These are phyloP conservation scores for Psephotus haematonotus DNA, from an alignment of 2,113 vertebrate species.

Conservation along the genomic window DNA sequence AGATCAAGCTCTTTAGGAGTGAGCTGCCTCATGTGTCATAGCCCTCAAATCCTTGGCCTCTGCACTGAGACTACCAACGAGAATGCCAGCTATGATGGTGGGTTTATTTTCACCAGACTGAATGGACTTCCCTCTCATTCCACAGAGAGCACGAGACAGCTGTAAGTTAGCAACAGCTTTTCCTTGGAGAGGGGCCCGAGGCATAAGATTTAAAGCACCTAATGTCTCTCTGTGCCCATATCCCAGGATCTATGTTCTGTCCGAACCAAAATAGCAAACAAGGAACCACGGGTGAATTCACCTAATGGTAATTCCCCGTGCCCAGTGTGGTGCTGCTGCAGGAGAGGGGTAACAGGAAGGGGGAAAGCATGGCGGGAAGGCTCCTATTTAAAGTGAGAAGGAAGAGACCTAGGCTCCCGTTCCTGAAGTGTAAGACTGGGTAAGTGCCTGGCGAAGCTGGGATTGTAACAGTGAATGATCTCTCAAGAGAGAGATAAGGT, in stretches of 20 bases:
- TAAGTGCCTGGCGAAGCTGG: not conserved
- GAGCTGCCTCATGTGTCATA: conserved; percentile 66
- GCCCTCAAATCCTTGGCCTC: conserved; percentile 68
- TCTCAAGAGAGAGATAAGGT: not conserved
- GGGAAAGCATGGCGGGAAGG: rapidly evolving
- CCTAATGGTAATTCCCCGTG: not conserved
- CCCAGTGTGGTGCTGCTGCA: not conserved
- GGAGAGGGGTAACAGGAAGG: not conserved
- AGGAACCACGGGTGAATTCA: not conserved
- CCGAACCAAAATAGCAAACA: not conserved
- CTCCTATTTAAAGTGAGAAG: not conserved
- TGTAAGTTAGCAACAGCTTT: conserved; percentile 66
- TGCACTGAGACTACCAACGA: conserved; percentile 56
- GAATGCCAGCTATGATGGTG: conserved; percentile 66
- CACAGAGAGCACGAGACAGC: conserved; percentile 69
- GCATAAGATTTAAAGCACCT: conserved; percentile 61
- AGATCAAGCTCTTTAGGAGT: conserved; percentile 60
- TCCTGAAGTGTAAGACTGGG: not conserved
- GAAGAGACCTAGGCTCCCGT: not conserved
- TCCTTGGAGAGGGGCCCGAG: conserved; percentile 63
- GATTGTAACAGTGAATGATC: not conserved
- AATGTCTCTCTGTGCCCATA: conserved; percentile 9
- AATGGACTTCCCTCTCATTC: conserved; percentile 70
- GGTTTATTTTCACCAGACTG: conserved; percentile 71
- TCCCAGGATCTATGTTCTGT: not conserved